Percentiles rank a stretch among this genome's conserved stretches.
These are phyloP conservation scores for Cantharis rustica DNA, from an alignment of 2,888 invertebrate genomes.

Conservation along the genomic window DNA sequence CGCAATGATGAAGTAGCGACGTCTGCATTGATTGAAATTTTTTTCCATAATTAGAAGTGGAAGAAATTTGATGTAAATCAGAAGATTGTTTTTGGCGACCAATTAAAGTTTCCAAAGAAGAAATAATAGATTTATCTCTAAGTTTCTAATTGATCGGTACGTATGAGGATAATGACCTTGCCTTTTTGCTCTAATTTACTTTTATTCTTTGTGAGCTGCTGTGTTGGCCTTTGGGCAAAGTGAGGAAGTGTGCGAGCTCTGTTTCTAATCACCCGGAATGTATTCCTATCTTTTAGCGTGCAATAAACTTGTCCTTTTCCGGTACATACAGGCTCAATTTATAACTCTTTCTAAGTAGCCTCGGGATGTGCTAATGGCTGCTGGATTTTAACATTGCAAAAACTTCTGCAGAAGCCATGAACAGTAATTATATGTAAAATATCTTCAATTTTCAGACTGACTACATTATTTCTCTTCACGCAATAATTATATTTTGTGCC, in stretches of 20 bases:
- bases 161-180: slow-evolving; percentile 49
- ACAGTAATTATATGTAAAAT: slow-evolving; percentile 34
- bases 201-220: slow-evolving; percentile 37
- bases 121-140: neutral
- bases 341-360: slow-evolving; percentile 33
- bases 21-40: neutral
- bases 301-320: slow-evolving; percentile 40
- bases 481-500: slow-evolving; percentile 10
- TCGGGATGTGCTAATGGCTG: slow-evolving; percentile 38
- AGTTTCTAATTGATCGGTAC: slow-evolving; percentile 23
- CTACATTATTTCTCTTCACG: neutral
- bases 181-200: slow-evolving; percentile 45
- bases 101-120: neutral
- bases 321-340: slow-evolving; percentile 38
- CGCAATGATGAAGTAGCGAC: neutral
- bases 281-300: slow-evolving; percentile 34
- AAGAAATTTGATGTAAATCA: neutral
- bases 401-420: slow-evolving; percentile 31
- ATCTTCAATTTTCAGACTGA: slow-evolving; percentile 24
- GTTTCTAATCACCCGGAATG: slow-evolving; percentile 46
- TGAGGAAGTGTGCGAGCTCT: slow-evolving; percentile 47
- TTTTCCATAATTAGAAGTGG: neutral
- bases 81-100: neutral
- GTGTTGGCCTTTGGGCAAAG: slow-evolving; percentile 38
- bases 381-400: slow-evolving; percentile 33